phyloP scores from a whole-genome alignment of 1,140 invertebrate species.

The Dreissena polymorpha region DNA sequence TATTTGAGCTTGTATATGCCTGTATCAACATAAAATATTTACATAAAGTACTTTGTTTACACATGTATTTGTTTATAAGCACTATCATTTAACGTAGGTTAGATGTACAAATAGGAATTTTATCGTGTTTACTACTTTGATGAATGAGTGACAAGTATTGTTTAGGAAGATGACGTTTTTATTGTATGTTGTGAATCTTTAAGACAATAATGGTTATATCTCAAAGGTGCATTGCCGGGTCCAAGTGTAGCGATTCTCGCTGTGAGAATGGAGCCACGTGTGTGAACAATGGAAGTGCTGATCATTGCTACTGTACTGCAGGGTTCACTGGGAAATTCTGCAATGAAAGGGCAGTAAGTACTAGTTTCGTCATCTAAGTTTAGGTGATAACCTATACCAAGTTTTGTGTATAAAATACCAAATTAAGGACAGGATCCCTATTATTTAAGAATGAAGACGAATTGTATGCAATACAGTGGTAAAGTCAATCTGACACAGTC shows the following conservation, averaged over 20 bases:
- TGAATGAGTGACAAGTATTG: not conserved
- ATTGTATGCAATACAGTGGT: not conserved
- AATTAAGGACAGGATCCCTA: not conserved
- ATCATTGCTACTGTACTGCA: conserved; percentile 16
- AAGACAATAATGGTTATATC: not conserved
- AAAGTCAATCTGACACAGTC: not conserved
- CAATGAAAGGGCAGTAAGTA: not conserved
- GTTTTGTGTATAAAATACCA: not conserved
- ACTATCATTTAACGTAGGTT: too few relatives aligned
- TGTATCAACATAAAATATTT: too few relatives aligned
- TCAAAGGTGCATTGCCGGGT: conserved; percentile 22
- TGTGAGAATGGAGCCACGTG: conserved; percentile 41
- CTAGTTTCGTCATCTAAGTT: not conserved
- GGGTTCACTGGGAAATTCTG: conserved; percentile 17
- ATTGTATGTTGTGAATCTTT: not conserved
- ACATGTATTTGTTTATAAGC: too few relatives aligned
- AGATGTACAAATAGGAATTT: too few relatives aligned
- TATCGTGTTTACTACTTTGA: too few relatives aligned
- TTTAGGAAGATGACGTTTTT: not conserved
- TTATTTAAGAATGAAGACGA: not conserved
- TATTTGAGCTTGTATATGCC: too few relatives aligned
- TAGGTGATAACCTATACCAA: not conserved
- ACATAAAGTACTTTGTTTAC: too few relatives aligned
- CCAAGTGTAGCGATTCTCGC: not conserved
- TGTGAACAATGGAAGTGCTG: not conserved